A percentile compares a stretch with the other conserved stretches of the same genome.
Evolutionary conservation across 2,888 invertebrate genomes (phyloP).

Genomic region (Rhagium mordax): DNA sequence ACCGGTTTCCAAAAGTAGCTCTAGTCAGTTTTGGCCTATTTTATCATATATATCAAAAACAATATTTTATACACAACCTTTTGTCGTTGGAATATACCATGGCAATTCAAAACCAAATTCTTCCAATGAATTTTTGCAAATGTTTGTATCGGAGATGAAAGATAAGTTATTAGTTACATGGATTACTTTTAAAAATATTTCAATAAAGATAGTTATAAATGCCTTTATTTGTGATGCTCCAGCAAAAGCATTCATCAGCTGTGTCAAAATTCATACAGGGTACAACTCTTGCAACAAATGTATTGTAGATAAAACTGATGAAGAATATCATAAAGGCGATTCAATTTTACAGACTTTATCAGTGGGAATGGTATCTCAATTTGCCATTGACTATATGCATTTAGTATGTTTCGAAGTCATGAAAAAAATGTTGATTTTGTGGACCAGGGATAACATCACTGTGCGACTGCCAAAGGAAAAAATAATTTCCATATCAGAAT

Average conservation of each 20-base stretch:
- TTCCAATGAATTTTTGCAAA: slow-evolving; percentile 24
- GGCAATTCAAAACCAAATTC: slow-evolving; percentile 31
- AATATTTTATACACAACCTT: slow-evolving; percentile 9
- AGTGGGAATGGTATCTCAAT: background rate
- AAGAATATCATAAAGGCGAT: background rate
- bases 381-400: background rate
- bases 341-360: background rate
- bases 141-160: slow-evolving; percentile 7
- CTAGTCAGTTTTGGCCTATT: slow-evolving; percentile 34
- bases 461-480: no score
- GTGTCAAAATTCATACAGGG: background rate
- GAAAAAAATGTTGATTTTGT: background rate
- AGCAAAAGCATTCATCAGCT: background rate
- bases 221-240: background rate
- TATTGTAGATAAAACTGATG: background rate
- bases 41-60: slow-evolving; percentile 31
- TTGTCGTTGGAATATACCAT: slow-evolving; percentile 34
- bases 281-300: background rate
- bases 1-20: slow-evolving; percentile 31
- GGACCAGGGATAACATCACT: no score
- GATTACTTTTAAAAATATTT: background rate
- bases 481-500: no score
- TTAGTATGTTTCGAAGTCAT: background rate
- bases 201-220: background rate
- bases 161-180: background rate